phyloP scores from a whole-genome alignment of 2,888 invertebrate species.

The Eristalis arbustorum region DNA sequence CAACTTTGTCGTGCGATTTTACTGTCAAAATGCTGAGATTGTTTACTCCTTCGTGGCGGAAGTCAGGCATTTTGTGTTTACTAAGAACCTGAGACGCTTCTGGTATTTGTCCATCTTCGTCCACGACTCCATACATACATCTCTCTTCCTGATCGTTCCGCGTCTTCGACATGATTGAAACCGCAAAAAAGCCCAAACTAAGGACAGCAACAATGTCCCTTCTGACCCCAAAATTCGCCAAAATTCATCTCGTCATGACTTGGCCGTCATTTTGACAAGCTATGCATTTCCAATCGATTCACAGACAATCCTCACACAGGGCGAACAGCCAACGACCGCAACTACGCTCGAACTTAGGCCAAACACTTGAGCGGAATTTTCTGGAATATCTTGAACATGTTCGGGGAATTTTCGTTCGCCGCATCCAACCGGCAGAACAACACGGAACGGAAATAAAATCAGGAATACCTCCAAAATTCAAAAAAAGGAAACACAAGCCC shows the following conservation, averaged over 20 bases:
- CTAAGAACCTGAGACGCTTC: no score
- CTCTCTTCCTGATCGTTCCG: no score
- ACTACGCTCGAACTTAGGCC: constrained; percentile 15
- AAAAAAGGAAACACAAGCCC: neutral
- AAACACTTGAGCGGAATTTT: constrained; percentile 30
- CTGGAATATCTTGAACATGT: constrained; percentile 38
- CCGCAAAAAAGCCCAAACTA: no score
- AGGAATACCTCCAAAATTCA: neutral
- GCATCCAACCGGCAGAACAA: neutral
- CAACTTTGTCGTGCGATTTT: no score
- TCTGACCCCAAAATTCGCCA: no score
- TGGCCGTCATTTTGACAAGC: neutral
- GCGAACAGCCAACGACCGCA: constrained; percentile 25
- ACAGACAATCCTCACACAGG: neutral
- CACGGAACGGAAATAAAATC: constrained; percentile 45
- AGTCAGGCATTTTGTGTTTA: no score
- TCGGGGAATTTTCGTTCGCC: constrained; percentile 42
- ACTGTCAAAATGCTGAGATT: no score
- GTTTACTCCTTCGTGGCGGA: no score
- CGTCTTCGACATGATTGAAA: no score
- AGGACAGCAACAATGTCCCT: no score
- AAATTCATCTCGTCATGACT: neutral
- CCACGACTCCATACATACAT: no score
- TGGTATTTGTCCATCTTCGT: no score
- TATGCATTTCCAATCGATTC: neutral